Conservation (phyloP, 2,888 invertebrate genomes). For the Griposia aprilina region DNA sequence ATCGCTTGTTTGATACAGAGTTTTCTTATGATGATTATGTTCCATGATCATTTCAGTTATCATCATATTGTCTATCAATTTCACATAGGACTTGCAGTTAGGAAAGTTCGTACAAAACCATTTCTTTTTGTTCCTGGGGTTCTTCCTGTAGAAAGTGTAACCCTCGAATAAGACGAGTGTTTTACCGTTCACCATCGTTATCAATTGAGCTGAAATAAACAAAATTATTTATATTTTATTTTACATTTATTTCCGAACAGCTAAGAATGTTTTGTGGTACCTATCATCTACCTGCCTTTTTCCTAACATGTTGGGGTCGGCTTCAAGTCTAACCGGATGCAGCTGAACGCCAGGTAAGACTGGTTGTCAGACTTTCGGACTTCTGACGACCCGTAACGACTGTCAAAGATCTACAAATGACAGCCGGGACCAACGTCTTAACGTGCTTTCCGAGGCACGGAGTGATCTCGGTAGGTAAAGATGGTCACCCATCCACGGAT, state of each 20-base stretch:
- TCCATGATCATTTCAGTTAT: slow-evolving; percentile 11
- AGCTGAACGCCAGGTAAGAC: not conserved
- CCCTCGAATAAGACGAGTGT: slow-evolving; percentile 39
- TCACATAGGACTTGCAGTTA: slow-evolving; percentile 41
- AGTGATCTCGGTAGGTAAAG: not conserved
- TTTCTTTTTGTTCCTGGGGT: slow-evolving; percentile 35
- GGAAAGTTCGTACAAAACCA: slow-evolving; percentile 56
- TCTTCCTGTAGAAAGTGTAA: slow-evolving; percentile 51
- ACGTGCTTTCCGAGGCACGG: not conserved
- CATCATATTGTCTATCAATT: slow-evolving; percentile 9
- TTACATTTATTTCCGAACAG: not conserved
- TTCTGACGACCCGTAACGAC: not conserved
- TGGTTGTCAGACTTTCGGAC: not conserved
- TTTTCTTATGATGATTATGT: slow-evolving; percentile 23
- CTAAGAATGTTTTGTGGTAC: not conserved
- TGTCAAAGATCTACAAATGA: not conserved
- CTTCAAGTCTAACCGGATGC: not conserved
- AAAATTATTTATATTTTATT: not conserved
- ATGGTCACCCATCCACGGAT: not conserved
- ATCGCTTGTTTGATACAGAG: slow-evolving; percentile 20
- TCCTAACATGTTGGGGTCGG: not conserved
- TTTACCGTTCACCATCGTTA: slow-evolving; percentile 54
- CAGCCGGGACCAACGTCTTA: not conserved
- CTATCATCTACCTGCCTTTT: not conserved
- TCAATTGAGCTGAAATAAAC: slow-evolving; percentile 44